Conservation (phyloP, 2,113 vertebrate species). For the Glaucidium brasilianum region DNA sequence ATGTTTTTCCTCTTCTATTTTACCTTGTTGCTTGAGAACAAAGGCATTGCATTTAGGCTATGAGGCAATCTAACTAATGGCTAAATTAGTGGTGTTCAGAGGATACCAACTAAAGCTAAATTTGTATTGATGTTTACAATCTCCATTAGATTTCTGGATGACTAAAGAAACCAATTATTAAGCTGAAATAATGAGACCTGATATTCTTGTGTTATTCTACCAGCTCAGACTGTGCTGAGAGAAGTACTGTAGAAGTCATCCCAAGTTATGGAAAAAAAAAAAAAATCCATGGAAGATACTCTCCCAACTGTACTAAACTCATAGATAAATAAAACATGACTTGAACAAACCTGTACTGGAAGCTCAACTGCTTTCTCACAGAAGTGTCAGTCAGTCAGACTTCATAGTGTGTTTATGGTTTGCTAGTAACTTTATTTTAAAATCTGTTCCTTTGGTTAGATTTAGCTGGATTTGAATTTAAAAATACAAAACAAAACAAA, state of each 20-base stretch:
- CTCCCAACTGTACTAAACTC: neutral
- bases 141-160: constrained; percentile 36
- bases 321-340: constrained; percentile 16
- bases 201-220: neutral
- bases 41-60: constrained; percentile 1
- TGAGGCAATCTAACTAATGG: neutral
- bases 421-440: neutral
- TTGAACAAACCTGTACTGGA: neutral
- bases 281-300: neutral
- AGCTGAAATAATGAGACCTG: constrained; percentile 10
- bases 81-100: constrained; percentile 28
- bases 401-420: neutral
- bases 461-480: neutral
- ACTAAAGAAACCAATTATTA: constrained; percentile 32
- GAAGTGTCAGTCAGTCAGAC: neutral
- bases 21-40: neutral
- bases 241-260: neutral
- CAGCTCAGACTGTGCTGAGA: neutral
- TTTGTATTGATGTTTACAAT: constrained; percentile 49
- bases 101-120: constrained; percentile 11
- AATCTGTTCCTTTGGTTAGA: neutral
- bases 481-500: neutral
- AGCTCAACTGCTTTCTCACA: neutral
- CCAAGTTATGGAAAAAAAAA: neutral
- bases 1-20: neutral